phyloP scores from a whole-genome alignment of 2,888 invertebrate species.

The Tetrapedia diversipes region DNA sequence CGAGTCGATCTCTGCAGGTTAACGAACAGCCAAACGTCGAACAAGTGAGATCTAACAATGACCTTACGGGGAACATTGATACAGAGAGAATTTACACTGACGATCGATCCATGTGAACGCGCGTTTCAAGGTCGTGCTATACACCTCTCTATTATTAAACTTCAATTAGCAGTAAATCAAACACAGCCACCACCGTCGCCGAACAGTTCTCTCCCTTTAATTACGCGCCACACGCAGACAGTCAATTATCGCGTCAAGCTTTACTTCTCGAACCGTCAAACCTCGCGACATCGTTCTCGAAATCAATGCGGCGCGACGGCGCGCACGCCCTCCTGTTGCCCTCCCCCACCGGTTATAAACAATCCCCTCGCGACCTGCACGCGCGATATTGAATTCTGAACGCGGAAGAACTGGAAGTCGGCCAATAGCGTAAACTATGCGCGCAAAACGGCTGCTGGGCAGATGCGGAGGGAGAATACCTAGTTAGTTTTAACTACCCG shows the following conservation, averaged over 20 bases:
- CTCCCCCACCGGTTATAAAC: conserved; percentile 15
- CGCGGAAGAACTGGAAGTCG: conserved; percentile 52
- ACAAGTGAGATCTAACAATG: no score
- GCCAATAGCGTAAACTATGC: conserved; percentile 52
- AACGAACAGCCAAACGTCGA: no score
- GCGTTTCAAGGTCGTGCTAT: no score
- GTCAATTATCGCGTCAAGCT: conserved; percentile 1
- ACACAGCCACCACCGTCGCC: no score
- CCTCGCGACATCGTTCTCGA: conserved; percentile 17
- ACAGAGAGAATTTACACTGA: no score
- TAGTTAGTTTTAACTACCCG: conserved; percentile 55
- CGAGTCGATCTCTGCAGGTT: no score
- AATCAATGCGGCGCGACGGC: conserved; percentile 15
- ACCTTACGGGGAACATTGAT: no score
- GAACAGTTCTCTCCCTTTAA: not conserved
- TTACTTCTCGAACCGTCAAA: not conserved
- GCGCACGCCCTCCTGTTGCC: not conserved
- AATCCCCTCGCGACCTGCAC: not conserved
- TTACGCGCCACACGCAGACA: not conserved
- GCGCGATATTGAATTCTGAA: conserved; percentile 42
- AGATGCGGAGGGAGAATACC: conserved; percentile 34
- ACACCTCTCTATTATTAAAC: no score
- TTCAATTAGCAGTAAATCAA: no score
- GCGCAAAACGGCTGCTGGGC: conserved; percentile 17
- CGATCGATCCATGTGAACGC: no score